Evolutionary conservation across 2,113 vertebrate genomes (phyloP).

Genomic region (Cyphomyrus plagiostoma): DNA sequence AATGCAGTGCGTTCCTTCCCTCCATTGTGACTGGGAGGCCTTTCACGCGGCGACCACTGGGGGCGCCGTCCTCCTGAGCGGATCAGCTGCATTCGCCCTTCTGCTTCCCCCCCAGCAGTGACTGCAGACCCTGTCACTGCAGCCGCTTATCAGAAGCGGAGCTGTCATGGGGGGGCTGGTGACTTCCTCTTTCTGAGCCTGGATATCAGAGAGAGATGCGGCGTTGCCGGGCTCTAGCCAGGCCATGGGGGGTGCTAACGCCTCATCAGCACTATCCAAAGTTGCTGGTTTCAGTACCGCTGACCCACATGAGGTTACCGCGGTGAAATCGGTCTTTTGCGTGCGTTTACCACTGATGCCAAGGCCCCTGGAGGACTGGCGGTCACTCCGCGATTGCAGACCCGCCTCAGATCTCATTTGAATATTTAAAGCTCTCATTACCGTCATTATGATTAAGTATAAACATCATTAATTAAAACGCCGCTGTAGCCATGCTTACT

Average conservation of each 20-base stretch:
- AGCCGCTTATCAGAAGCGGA: background rate
- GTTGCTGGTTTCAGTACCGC: conserved; percentile 40
- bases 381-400: background rate
- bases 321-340: conserved; percentile 23
- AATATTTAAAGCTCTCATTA: background rate
- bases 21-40: conserved; percentile 52
- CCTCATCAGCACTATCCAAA: conserved; percentile 48
- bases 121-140: conserved; percentile 15
- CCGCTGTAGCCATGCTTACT: background rate
- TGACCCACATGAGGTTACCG: conserved; percentile 30
- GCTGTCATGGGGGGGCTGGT: background rate
- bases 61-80: conserved; percentile 23
- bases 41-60: conserved; percentile 46
- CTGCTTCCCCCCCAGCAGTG: background rate
- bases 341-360: background rate
- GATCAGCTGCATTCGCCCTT: background rate
- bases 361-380: background rate
- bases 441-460: background rate
- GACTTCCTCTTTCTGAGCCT: conserved; percentile 16
- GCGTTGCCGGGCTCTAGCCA: conserved; percentile 36
- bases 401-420: background rate
- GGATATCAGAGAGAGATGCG: conserved; percentile 17
- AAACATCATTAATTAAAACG: background rate
- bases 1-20: conserved; percentile 54
- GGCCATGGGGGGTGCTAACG: conserved; percentile 28